These are phyloP conservation scores for Camponotus floridanus DNA, from an alignment of 1,140 invertebrate genomes.

Conservation along the genomic window DNA sequence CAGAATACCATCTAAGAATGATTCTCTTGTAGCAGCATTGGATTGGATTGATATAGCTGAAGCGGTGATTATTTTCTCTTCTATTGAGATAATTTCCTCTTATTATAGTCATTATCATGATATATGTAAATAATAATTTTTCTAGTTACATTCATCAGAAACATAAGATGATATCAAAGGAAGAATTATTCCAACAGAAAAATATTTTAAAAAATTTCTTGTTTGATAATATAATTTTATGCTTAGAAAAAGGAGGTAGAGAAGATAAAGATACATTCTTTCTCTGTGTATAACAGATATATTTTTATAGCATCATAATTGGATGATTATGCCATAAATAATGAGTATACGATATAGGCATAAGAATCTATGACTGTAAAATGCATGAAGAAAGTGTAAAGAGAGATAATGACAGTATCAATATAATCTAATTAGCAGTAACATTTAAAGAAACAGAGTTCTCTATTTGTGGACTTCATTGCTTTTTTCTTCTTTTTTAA, in stretches of 20 bases:
- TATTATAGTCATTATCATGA: background rate
- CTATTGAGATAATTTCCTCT: slow-evolving; percentile 26
- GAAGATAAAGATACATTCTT: slow-evolving; percentile 40
- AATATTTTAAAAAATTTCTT: slow-evolving; percentile 43
- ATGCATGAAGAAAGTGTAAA: slow-evolving; percentile 36
- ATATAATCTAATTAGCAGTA: slow-evolving; percentile 13
- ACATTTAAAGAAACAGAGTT: slow-evolving; percentile 18
- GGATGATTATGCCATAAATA: slow-evolving; percentile 59
- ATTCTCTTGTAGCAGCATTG: slow-evolving; percentile 89
- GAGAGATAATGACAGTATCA: slow-evolving; percentile 1
- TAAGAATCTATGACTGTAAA: slow-evolving; percentile 34
- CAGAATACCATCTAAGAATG: slow-evolving; percentile 90
- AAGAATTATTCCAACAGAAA: slow-evolving; percentile 42
- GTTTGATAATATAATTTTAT: slow-evolving; percentile 56
- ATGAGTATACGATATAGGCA: slow-evolving; percentile 59
- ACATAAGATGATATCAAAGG: slow-evolving; percentile 13
- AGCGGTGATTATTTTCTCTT: slow-evolving; percentile 87
- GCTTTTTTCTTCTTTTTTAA: slow-evolving; percentile 41
- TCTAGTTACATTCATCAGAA: slow-evolving; percentile 77
- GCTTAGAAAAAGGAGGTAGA: slow-evolving; percentile 42
- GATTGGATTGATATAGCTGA: slow-evolving; percentile 93
- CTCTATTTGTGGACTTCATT: slow-evolving; percentile 53
- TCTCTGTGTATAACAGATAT: slow-evolving; percentile 46
- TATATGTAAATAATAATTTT: slow-evolving; percentile 25
- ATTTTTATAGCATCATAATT: slow-evolving; percentile 60